Evolutionary conservation across 2,797 vertebrate genomes (phyloP), one percentile per base, ranked within the genome.

Genomic region (Anisognathus igniventris): DNA sequence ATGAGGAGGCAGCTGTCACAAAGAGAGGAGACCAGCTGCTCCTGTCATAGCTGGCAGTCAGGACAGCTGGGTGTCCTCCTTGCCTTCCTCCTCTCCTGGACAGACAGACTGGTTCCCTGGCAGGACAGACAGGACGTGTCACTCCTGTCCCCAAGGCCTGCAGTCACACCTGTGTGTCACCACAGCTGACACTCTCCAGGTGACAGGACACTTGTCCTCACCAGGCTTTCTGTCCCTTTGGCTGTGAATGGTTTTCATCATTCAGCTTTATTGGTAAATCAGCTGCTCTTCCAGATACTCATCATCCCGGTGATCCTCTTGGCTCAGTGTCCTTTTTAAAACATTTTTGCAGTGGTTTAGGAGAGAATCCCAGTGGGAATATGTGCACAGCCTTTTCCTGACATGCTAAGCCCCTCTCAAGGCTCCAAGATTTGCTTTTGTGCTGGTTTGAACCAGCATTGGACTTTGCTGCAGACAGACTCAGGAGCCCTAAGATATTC

Each of bases 51-150:
- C 81, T 66, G 89, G 75, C 45, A 95, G 54, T 45, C 78, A 88
- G 68, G 81, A 75, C 72, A 90, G 66, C 86, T 91, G 67, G 20
- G 57, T 86, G 86, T 89, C 86, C 93, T 73, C 56, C 70, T 92
- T 53, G 28, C 66, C 60, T 85, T 68, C 31, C 50, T 74, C 12
- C 27, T 72, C 54, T 90, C n/a, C 79, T 53, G 66, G 31, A 6
- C 58, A 91, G 67, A 44, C 79, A 45, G 47, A 23, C 70, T 12
- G 37, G 37, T 37, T 37, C 37, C 37, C 37, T 37, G 61, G 54
- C 67, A 86, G 62, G 75, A 71, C 4, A 20, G 71, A 45, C 78
- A 68, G 39, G 15, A 37, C 0, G 0, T 86, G 73, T 47, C 54
- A 20, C n/a, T 70, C 64, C 12, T 47, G 45, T 91, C 75, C 75